Conservation (phyloP, 2,113 vertebrate genomes). For the Salvelinus namaycush region DNA sequence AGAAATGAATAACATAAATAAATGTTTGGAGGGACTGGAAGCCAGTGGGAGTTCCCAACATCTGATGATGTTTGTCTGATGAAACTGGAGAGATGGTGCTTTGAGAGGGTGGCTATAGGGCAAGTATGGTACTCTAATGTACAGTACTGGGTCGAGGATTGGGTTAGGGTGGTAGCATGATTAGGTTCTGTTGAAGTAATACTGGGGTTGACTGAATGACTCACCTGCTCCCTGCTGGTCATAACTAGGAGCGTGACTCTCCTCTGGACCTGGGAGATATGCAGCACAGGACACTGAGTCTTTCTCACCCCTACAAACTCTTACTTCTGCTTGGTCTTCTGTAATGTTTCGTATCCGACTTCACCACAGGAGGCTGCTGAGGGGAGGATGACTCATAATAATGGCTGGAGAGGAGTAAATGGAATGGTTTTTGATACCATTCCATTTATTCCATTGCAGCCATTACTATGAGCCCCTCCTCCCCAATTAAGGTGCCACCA, state of each 20-base stretch:
- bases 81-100: constrained; percentile 2
- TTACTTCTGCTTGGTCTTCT: neutral
- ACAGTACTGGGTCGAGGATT: too few species aligned
- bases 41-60: neutral
- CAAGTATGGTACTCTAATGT: too few species aligned
- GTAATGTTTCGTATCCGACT: neutral
- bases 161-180: too few species aligned
- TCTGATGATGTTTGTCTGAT: constrained; percentile 19
- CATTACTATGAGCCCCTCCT: too few species aligned
- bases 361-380: neutral
- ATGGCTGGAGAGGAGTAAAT: too few species aligned
- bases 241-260: constrained; percentile 38
- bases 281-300: neutral
- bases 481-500: too few species aligned
- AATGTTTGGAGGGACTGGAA: constrained; percentile 13
- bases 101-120: neutral
- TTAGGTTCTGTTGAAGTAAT: neutral
- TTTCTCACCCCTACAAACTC: neutral
- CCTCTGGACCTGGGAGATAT: constrained; percentile 46
- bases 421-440: too few species aligned
- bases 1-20: neutral
- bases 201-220: constrained; percentile 20
- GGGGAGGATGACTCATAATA: too few species aligned
- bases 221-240: constrained; percentile 70
- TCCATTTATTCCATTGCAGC: too few species aligned